Base-by-base conservation (phyloP, 30 jellyfish, hydroid and myxozoan genomes). In the Aurelia aurita region DNA sequence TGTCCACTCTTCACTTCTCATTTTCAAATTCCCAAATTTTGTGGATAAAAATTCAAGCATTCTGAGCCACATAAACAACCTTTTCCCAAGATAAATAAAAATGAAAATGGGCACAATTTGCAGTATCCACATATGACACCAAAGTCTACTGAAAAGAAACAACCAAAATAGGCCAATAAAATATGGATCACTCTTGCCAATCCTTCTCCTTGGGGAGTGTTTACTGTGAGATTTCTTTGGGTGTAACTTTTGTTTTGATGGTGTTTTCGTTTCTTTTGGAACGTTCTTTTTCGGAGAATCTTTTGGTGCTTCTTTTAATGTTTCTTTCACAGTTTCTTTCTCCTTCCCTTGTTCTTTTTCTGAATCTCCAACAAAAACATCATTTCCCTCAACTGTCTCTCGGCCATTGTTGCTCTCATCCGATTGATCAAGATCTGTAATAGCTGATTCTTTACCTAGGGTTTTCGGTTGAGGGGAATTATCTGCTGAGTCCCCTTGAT, bases 121-220 rank as follows among this genome's bases (percentile, higher is more conserved):
- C 55, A 88, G 58, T 16, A 88, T 72, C 92, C 92, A 88, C 47
- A 69, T 35, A 61, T 93, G 94, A 34, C 66, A 59, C 96, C 96
- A 87, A 15, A 93, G 59, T 10, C 96, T 66, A 71, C 90, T 87
- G 32, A 93, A 68, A 29, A 71, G 63, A 68, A 93, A 77, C 80
- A 83, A 71, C 98, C 98, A 93, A 58, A 93, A 93, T 76, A 93
- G 64, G 10, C 77, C 95, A 69, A 87, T 83, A 74, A 93, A 93
- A 71, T 84, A 87, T 68, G 96, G 95, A 78, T 93, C 97, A 74
- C 98, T 93, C 32, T 73, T 87, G 19, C 97, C 95, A 28, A 44
- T 83, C 59, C 97, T 84, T 53, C 69, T 90, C 32, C 59, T 71
- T 22, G 69, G 58, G 0, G 89, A 43, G 20, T 72, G 47, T 65